Percentiles rank a stretch among this genome's conserved stretches.
phyloP scores from a whole-genome alignment of 64 coral and sea anemone species.

The Dendronephthya gigantea region DNA sequence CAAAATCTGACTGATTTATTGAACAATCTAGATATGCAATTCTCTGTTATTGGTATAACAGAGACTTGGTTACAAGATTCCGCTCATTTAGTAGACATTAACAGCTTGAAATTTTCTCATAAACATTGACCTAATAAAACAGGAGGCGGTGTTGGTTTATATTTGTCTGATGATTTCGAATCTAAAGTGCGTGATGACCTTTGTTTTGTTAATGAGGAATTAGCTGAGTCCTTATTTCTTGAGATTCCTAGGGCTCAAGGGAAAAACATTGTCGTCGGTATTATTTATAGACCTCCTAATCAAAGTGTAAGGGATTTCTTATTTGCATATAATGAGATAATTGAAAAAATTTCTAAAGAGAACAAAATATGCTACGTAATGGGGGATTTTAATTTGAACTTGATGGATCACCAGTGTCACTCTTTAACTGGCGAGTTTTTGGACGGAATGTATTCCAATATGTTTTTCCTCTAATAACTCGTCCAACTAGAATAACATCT shows the following conservation, averaged over 20 bases:
- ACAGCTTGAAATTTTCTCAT: too few relatives aligned
- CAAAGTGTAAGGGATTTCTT: neutral
- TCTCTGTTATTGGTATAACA: too few relatives aligned
- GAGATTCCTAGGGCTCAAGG: neutral
- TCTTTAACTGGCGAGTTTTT: neutral
- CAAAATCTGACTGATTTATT: neutral
- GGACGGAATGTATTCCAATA: conserved; percentile 1
- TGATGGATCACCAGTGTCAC: neutral
- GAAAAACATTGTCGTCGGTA: neutral
- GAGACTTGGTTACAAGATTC: too few relatives aligned
- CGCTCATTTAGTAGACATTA: too few relatives aligned
- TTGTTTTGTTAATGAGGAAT: too few relatives aligned
- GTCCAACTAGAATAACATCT: conserved; percentile 31
- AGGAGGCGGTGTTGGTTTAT: too few relatives aligned
- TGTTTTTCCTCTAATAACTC: conserved; percentile 19
- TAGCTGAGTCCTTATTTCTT: neutral
- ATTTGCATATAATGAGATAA: neutral
- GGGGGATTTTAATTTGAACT: neutral
- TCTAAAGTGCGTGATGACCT: too few relatives aligned
- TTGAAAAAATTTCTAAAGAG: neutral
- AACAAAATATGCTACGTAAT: neutral
- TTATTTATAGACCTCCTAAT: conserved; percentile 1
- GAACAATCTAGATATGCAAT: too few relatives aligned
- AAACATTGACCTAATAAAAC: too few relatives aligned
- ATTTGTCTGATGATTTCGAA: too few relatives aligned